These are phyloP conservation scores for Littorina saxatilis DNA, from an alignment of 1,140 invertebrate genomes.

Conservation along the genomic window DNA sequence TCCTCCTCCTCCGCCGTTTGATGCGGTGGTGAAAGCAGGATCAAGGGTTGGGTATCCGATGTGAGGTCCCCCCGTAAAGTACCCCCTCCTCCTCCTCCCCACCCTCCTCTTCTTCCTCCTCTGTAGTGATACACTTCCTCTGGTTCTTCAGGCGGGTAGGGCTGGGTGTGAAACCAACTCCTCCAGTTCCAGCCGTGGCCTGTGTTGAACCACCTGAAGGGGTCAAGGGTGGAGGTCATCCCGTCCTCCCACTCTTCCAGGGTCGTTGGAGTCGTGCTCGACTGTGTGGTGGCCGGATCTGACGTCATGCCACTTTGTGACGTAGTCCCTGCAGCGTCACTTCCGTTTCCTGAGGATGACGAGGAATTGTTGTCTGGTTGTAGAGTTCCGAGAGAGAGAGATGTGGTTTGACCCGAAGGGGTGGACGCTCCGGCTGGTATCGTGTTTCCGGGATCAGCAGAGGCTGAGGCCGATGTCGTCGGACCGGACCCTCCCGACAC, in stretches of 20 bases:
- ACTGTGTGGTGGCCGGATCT: background rate
- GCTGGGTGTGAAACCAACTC: background rate
- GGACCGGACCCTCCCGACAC: background rate
- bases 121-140: background rate
- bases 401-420: background rate
- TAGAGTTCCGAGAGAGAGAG: background rate
- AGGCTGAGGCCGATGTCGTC: background rate
- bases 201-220: conserved; percentile 14
- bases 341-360: background rate
- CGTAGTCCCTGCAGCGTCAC: background rate
- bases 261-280: background rate
- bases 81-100: background rate
- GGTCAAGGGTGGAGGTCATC: background rate
- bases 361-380: background rate
- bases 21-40: background rate
- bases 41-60: background rate
- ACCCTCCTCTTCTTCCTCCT: background rate
- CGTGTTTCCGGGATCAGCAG: background rate
- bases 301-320: background rate
- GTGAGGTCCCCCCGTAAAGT: background rate
- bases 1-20: background rate
- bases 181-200: background rate
- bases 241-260: conserved; percentile 3
- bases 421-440: background rate
- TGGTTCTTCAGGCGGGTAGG: background rate